Percentiles rank a stretch among this genome's conserved stretches.
Evolutionary conservation across 1,140 invertebrate genomes (phyloP).

Genomic region (Bursaphelenchus mucronatus): DNA sequence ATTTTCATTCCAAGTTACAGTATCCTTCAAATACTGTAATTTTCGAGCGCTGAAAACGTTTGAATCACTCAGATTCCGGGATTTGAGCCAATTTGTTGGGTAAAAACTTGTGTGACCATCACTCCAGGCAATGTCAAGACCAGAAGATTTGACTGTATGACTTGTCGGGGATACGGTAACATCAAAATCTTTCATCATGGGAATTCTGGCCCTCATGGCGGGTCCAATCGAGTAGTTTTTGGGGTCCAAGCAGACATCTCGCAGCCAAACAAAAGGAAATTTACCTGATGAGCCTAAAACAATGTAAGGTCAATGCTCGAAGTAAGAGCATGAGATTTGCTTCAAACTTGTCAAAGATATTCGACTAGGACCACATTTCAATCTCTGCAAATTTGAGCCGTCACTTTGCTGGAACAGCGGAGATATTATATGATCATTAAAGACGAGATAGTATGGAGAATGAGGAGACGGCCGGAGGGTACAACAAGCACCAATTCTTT

Average conservation of each 20-base stretch:
- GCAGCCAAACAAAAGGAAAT: slow-evolving; percentile 53
- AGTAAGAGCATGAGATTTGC: too few species aligned
- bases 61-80: slow-evolving; percentile 37
- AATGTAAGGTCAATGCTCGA: too few species aligned
- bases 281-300: slow-evolving; percentile 34
- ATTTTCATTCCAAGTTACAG: slow-evolving; percentile 39
- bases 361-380: too few species aligned
- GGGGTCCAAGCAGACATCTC: slow-evolving; percentile 49
- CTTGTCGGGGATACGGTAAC: slow-evolving; percentile 26
- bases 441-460: too few species aligned
- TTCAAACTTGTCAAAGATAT: too few species aligned
- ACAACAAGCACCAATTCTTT: too few species aligned
- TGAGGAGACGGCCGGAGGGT: too few species aligned
- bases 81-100: slow-evolving; percentile 40
- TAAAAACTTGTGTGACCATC: slow-evolving; percentile 31
- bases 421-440: too few species aligned
- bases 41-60: slow-evolving; percentile 29
- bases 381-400: too few species aligned
- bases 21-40: slow-evolving; percentile 41
- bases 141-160: slow-evolving; percentile 5
- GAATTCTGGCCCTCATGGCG: slow-evolving; percentile 50
- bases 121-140: background rate
- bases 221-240: slow-evolving; percentile 44
- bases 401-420: too few species aligned
- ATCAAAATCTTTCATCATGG: slow-evolving; percentile 51